Conservation (phyloP, 1,140 invertebrate genomes). For the Drosophila navojoa region DNA sequence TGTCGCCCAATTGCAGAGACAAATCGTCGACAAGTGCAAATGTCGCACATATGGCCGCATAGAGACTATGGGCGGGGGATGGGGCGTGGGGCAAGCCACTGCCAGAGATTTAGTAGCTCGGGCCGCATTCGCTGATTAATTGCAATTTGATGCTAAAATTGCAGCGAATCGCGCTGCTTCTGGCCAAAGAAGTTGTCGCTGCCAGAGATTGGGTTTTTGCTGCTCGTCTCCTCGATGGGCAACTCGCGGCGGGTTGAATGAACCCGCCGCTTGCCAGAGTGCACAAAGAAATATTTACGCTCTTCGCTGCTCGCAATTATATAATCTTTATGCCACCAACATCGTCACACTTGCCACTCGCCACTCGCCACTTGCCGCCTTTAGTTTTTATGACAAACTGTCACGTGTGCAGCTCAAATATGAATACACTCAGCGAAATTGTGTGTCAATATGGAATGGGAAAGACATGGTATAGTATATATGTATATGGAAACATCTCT, state of each 20-base stretch:
- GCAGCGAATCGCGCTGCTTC: slow-evolving; percentile 46
- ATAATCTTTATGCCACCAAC: slow-evolving; percentile 33
- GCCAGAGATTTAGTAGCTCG: slow-evolving; percentile 27
- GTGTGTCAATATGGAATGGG: too few species aligned
- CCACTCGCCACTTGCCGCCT: slow-evolving; percentile 6
- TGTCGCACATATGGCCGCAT: slow-evolving; percentile 41
- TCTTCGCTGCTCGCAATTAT: slow-evolving; percentile 22
- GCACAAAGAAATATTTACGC: background rate
- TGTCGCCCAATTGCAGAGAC: slow-evolving; percentile 38
- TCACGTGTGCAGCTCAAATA: slow-evolving; percentile 34
- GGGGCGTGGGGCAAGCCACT: background rate
- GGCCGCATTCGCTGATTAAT: slow-evolving; percentile 66
- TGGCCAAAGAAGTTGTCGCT: slow-evolving; percentile 40
- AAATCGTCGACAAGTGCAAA: slow-evolving; percentile 67
- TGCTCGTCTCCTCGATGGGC: background rate
- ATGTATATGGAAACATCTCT: too few species aligned
- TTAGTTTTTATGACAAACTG: slow-evolving; percentile 18
- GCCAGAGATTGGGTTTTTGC: slow-evolving; percentile 3
- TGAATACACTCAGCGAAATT: slow-evolving; percentile 16
- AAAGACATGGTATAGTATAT: too few species aligned
- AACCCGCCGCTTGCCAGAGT: background rate
- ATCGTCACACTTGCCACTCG: slow-evolving; percentile 4
- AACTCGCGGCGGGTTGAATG: slow-evolving; percentile 3
- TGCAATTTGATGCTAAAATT: slow-evolving; percentile 81
- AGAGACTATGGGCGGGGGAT: too few species aligned